Evolutionary conservation across 2,797 vertebrate genomes (phyloP).

Genomic region (Acropternis orthonyx): DNA sequence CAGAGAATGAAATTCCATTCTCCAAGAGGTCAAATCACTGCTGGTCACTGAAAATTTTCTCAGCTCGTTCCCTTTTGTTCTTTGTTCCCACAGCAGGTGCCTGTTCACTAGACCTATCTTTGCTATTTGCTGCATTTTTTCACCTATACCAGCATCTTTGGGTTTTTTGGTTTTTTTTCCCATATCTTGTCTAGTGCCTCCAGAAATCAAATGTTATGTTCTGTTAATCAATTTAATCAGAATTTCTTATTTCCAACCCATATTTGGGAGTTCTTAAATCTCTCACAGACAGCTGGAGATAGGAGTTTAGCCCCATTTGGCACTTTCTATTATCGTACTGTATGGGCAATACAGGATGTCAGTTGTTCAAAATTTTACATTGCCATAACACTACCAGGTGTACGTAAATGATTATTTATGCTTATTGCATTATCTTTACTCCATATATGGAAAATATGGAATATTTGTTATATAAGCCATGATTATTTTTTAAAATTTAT

Average conservation of each 20-base stretch:
- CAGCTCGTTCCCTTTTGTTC: not conserved
- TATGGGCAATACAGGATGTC: not conserved
- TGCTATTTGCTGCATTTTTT: not conserved
- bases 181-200: not conserved
- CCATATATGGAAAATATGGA: not conserved
- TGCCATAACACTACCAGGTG: not conserved
- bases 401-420: not conserved
- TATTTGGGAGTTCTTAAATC: not conserved
- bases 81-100: rapidly evolving
- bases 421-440: not conserved
- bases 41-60: not conserved
- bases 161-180: rapidly evolving
- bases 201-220: not conserved
- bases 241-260: not conserved
- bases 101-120: not conserved
- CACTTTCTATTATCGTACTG: not conserved
- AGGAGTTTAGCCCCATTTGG: not conserved
- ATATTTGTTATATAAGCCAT: not conserved
- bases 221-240: not conserved
- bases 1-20: not conserved
- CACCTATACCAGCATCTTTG: not conserved
- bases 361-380: not conserved
- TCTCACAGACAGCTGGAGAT: not conserved
- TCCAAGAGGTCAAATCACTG: not conserved
- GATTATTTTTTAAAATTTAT: not conserved